phyloP scores from a whole-genome alignment of 2,888 invertebrate genomes.

The Odontocolon sp. region DNA sequence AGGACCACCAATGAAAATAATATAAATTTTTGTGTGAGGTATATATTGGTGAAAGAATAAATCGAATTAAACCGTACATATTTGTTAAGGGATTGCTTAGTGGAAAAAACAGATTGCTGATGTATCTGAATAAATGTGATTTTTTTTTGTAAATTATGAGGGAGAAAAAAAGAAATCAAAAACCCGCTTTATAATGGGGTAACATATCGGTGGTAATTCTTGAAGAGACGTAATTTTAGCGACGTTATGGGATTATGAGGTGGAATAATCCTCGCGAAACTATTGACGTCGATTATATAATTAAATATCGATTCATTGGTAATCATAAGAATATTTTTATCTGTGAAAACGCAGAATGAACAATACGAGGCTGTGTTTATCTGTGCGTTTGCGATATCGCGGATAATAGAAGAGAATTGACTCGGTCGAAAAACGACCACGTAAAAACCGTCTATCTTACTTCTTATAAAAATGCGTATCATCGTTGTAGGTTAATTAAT shows the following conservation, averaged over 20 bases:
- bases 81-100: background rate
- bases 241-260: background rate
- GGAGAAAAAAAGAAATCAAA: background rate
- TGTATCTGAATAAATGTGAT: background rate
- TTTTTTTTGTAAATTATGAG: background rate
- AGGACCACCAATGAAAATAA: slow-evolving; percentile 7
- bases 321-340: slow-evolving; percentile 41
- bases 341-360: slow-evolving; percentile 45
- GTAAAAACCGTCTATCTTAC: background rate
- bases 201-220: slow-evolving; percentile 56
- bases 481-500: slow-evolving; percentile 12
- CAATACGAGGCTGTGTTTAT: slow-evolving; percentile 56
- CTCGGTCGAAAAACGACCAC: slow-evolving; percentile 13
- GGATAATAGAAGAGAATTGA: background rate
- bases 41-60: background rate
- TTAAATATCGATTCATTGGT: slow-evolving; percentile 22
- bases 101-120: too few species aligned
- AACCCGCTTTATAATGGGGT: slow-evolving; percentile 6
- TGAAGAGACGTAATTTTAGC: slow-evolving; percentile 40
- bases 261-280: background rate
- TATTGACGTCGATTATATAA: slow-evolving; percentile 14
- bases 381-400: background rate
- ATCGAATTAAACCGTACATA: background rate
- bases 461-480: background rate
- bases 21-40: background rate